Percentiles rank a stretch among this genome's conserved stretches.
These are phyloP conservation scores for Amiota mariae DNA, from an alignment of 2,888 invertebrate species.

Conservation along the genomic window DNA sequence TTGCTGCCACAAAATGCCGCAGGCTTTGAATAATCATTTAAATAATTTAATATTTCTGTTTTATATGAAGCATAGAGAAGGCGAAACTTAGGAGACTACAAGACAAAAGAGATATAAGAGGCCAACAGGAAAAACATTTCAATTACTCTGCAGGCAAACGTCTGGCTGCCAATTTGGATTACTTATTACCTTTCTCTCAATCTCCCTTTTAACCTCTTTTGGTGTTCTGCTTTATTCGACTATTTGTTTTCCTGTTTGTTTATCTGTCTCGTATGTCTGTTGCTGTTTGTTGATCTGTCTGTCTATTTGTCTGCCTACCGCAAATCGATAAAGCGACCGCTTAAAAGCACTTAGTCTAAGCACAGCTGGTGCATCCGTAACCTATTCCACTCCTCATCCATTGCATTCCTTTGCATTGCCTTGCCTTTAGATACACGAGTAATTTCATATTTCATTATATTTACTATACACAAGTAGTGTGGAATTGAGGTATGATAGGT, in stretches of 20 bases:
- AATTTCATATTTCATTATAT: slow-evolving; percentile 24
- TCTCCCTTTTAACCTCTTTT: not conserved
- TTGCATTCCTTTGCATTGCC: too few relatives aligned
- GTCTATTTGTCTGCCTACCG: not conserved
- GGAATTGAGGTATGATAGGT: too few relatives aligned
- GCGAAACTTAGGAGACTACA: too few relatives aligned
- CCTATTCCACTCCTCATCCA: not conserved
- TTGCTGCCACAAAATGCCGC: not conserved
- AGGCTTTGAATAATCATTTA: not conserved
- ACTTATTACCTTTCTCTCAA: not conserved
- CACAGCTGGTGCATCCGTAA: slow-evolving; percentile 6
- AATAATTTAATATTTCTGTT: slow-evolving; percentile 8
- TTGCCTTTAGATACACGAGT: not conserved
- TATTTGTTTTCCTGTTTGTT: not conserved
- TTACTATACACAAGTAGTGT: not conserved
- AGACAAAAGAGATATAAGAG: too few relatives aligned
- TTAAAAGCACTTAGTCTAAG: slow-evolving; percentile 18
- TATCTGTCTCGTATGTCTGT: slow-evolving; percentile 6
- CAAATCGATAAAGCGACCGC: slow-evolving; percentile 19
- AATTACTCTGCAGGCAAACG: not conserved
- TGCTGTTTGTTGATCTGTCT: not conserved
- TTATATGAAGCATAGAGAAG: too few relatives aligned
- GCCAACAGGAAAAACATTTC: too few relatives aligned
- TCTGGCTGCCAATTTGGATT: not conserved
- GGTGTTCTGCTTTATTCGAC: not conserved